phyloP scores from a whole-genome alignment of 2,888 invertebrate genomes.

The Chymomyza fuscimana region DNA sequence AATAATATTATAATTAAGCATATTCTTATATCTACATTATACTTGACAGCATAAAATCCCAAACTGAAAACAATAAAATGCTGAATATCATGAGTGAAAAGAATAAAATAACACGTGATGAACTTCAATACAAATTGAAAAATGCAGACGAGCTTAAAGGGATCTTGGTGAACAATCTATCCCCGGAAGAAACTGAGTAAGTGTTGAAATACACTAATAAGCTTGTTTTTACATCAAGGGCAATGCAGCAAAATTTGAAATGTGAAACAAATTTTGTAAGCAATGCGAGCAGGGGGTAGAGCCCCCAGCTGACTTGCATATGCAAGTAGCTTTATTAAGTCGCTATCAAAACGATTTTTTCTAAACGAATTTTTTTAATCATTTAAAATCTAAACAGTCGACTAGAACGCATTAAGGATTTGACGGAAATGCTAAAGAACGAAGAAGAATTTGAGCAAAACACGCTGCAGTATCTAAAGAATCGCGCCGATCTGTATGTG shows the following conservation, averaged over 20 bases:
- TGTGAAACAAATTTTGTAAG: too few species aligned
- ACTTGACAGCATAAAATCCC: slow-evolving; percentile 71
- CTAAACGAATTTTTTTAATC: not conserved
- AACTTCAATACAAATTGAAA: slow-evolving; percentile 66
- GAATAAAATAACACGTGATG: slow-evolving; percentile 65
- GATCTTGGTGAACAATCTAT: slow-evolving; percentile 72
- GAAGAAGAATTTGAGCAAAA: slow-evolving; percentile 55
- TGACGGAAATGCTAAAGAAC: slow-evolving; percentile 49
- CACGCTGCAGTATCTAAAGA: slow-evolving; percentile 32
- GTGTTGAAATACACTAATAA: not conserved
- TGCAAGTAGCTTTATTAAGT: too few species aligned
- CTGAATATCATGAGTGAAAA: slow-evolving; percentile 70
- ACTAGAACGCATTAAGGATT: slow-evolving; percentile 59
- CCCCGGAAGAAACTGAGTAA: slow-evolving; percentile 76
- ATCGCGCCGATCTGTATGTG: slow-evolving; percentile 69
- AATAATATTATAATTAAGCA: not conserved
- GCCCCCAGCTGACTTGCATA: too few species aligned
- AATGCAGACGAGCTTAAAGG: slow-evolving; percentile 71
- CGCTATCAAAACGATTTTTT: not conserved
- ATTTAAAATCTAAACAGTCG: slow-evolving; percentile 52
- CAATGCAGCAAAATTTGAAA: too few species aligned
- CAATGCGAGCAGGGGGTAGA: too few species aligned
- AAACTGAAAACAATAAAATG: slow-evolving; percentile 73
- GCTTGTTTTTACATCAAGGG: too few species aligned
- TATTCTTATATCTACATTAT: not conserved